A percentile compares a stretch with the other conserved stretches of the same genome.
phyloP scores from a whole-genome alignment of 2,797 vertebrate species.

The Phrynocephalus vlangalii region DNA sequence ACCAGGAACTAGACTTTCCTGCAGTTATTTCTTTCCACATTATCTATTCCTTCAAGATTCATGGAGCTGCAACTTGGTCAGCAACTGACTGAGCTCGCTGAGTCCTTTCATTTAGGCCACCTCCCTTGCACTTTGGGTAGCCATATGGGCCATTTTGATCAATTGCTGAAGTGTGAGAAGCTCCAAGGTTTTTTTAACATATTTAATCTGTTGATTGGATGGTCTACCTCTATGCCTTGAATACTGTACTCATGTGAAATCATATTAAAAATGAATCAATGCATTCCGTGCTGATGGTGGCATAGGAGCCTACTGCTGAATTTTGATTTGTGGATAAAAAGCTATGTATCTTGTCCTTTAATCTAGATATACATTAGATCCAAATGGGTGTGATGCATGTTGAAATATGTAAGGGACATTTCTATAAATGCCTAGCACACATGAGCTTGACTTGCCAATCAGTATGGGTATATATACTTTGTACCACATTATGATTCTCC shows the following conservation, averaged over 20 bases:
- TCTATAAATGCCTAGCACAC: too few species aligned
- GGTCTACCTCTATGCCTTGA: neutral
- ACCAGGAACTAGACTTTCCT: too few species aligned
- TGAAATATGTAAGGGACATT: too few species aligned
- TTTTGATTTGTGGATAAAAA: neutral
- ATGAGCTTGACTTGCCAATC: too few species aligned
- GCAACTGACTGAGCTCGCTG: neutral
- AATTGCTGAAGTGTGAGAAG: neutral
- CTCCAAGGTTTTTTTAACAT: neutral
- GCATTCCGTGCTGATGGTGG: neutral
- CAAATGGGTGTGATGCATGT: neutral
- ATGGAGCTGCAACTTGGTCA: too few species aligned
- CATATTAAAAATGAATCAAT: neutral
- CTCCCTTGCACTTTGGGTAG: neutral
- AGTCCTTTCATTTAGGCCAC: neutral
- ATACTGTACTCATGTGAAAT: conserved; percentile 32
- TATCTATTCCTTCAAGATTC: too few species aligned
- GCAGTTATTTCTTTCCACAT: too few species aligned
- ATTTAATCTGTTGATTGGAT: neutral
- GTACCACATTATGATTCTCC: too few species aligned
- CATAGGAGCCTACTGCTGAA: neutral
- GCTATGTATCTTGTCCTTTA: neutral
- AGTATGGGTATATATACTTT: too few species aligned
- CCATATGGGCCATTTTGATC: neutral
- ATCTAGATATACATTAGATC: neutral